Evolutionary conservation across 2,797 vertebrate species (phyloP).

Genomic region (Ctenochaetus hawaiiensis): DNA sequence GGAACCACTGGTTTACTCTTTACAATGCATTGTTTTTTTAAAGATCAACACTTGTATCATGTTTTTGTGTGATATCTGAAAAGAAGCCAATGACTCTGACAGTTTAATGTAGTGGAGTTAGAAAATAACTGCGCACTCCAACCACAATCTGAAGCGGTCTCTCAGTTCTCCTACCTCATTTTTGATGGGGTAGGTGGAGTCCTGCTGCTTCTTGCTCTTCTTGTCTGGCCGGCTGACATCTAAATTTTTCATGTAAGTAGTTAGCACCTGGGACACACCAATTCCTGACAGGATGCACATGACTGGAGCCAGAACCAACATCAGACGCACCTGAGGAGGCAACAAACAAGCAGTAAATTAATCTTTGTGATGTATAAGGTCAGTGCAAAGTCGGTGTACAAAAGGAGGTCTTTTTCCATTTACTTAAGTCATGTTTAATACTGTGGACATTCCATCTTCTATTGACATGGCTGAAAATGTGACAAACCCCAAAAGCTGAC

Average conservation of each 20-base stretch:
- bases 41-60: too few species aligned
- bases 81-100: too few species aligned
- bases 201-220: conserved; percentile 96
- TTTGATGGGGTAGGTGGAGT: conserved; percentile 97
- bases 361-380: neutral
- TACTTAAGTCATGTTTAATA: neutral
- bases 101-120: too few species aligned
- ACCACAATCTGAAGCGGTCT: neutral
- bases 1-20: too few species aligned
- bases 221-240: conserved; percentile 97
- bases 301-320: conserved; percentile 97
- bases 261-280: conserved; percentile 96
- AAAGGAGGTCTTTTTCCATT: neutral
- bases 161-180: conserved; percentile 88
- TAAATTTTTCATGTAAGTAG: conserved; percentile 99
- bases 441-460: neutral
- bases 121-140: too few species aligned
- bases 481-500: neutral
- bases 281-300: conserved; percentile 99
- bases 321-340: conserved; percentile 92
- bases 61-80: too few species aligned
- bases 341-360: neutral
- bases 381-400: neutral
- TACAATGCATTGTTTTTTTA: too few species aligned
- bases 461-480: neutral